phyloP scores from a whole-genome alignment of 2,797 vertebrate genomes.

The Fundulus diaphanus region DNA sequence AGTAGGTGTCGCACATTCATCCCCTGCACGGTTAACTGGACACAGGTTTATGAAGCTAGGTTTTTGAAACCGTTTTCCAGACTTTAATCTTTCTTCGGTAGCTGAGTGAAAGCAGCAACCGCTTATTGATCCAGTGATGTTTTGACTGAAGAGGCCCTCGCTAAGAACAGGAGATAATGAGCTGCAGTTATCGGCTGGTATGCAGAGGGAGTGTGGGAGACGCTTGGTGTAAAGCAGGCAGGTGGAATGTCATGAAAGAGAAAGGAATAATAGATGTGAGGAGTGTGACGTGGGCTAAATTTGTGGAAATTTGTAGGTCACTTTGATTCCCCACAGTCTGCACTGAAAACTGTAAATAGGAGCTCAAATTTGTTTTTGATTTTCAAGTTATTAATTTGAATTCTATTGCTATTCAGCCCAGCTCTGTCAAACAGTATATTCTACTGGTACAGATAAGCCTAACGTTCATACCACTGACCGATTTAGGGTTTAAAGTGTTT shows the following conservation, averaged over 20 bases:
- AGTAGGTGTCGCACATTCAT: not conserved
- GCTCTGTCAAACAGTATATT: too few relatives aligned
- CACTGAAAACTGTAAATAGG: not conserved
- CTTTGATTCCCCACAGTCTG: not conserved
- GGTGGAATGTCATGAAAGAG: constrained; percentile 6
- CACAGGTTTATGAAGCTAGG: not conserved
- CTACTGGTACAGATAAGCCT: too few relatives aligned
- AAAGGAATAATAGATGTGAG: constrained; percentile 25
- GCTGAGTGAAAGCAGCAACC: not conserved
- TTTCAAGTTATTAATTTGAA: not conserved
- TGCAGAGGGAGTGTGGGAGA: constrained; percentile 48
- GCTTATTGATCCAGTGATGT: not conserved
- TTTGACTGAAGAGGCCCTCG: not conserved
- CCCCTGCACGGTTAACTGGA: not conserved
- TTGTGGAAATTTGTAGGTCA: not conserved
- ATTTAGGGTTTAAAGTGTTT: not conserved
- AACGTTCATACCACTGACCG: too few relatives aligned
- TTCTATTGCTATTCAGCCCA: not conserved
- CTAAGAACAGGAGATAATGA: not conserved
- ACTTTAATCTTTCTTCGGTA: not conserved
- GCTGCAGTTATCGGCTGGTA: constrained; percentile 30
- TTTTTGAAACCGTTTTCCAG: not conserved
- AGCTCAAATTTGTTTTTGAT: not conserved
- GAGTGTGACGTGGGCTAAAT: constrained; percentile 5
- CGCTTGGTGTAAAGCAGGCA: constrained; percentile 38